Conservation (phyloP, 2,888 invertebrate genomes). For the Himalopsyche tibetana region DNA sequence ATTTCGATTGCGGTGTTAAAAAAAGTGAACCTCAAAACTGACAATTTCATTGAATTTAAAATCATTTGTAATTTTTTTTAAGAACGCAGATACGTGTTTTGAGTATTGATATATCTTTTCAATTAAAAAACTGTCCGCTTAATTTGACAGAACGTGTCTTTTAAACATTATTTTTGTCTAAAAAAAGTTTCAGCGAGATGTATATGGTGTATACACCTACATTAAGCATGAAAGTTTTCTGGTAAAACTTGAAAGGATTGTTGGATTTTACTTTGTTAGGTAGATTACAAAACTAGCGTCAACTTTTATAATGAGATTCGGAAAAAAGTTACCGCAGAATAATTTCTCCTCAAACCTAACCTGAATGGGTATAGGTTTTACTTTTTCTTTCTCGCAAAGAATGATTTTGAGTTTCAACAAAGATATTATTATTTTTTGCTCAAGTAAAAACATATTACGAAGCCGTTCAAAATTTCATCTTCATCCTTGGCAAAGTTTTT, state of each 20-base stretch:
- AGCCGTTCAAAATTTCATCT: conserved; percentile 14
- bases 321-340: conserved; percentile 4
- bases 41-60: no score
- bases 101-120: no score
- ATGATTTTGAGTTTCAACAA: conserved; percentile 37
- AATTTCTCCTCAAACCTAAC: neutral
- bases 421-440: conserved; percentile 24
- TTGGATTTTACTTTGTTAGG: conserved; percentile 40
- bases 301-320: conserved; percentile 42
- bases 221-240: conserved; percentile 17
- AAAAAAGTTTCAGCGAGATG: neutral
- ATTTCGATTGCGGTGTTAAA: no score
- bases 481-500: conserved; percentile 17
- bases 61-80: no score
- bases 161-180: conserved; percentile 18
- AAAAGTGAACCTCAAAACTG: no score
- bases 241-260: conserved; percentile 28
- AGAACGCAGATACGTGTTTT: no score
- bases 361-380: neutral
- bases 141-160: neutral
- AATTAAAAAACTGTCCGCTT: no score
- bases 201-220: neutral
- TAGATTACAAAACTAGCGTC: conserved; percentile 43
- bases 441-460: conserved; percentile 31
- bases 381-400: neutral